Evolutionary conservation across 2,797 vertebrate species (phyloP).

Genomic region (Perdix hodgsoniae): DNA sequence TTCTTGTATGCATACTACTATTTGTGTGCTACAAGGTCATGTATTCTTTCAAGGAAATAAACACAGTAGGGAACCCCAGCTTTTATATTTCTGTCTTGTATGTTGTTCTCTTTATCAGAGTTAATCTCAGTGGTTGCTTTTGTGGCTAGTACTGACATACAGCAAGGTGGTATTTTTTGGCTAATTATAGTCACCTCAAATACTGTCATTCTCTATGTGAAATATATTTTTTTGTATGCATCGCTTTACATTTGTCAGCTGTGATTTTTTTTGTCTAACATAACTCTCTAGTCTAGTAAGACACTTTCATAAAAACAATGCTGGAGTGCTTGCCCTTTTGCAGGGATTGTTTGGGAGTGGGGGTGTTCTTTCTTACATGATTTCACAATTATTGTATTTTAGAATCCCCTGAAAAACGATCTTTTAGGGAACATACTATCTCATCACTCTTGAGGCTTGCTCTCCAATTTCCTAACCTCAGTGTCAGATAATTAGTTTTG

Average conservation of each 20-base stretch:
- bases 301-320: not conserved
- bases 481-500: slow-evolving; percentile 68
- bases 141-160: not conserved
- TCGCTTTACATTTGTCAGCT: not conserved
- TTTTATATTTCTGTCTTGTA: not conserved
- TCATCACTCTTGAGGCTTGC: not conserved
- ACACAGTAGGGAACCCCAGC: not conserved
- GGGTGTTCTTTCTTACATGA: not conserved
- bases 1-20: not conserved
- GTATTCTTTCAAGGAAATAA: not conserved
- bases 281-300: not conserved
- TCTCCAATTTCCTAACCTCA: slow-evolving; percentile 33
- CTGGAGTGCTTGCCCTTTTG: not conserved
- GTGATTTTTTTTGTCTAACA: not conserved
- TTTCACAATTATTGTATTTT: not conserved
- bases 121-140: not conserved
- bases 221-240: not conserved
- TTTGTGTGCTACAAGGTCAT: not conserved
- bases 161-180: not conserved
- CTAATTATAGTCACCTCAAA: not conserved
- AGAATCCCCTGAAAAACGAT: not conserved
- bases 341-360: not conserved
- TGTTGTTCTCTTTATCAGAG: not conserved
- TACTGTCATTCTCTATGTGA: not conserved
- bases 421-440: not conserved